Base-by-base conservation (phyloP, 2,888 invertebrate genomes). In the Oscheius sp. region DNA sequence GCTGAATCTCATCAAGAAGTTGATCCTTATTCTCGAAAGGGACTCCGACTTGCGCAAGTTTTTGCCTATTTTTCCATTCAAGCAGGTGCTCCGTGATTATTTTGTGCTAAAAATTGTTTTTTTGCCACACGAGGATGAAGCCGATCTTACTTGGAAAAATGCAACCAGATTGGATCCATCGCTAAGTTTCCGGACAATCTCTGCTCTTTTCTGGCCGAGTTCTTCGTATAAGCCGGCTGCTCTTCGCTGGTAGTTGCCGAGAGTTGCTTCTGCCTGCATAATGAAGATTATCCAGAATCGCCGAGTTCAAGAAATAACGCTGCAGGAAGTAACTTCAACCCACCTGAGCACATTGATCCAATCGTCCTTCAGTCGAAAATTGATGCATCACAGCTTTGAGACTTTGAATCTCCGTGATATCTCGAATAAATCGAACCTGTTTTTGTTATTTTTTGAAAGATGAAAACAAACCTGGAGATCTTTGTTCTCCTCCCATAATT, bases 31-130 rank as follows among this genome's bases (percentile, higher is more conserved):
- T 77, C 12, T 86, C 86, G 67, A 86, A 86, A 10, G 82, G 83
- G 31, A 84, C 76, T 1, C 86, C 86, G 71, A 86, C 83, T 65
- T 86, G 86, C 2, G 83, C 81, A 52, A 85, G 70, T 66, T 86
- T 87, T 68, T 86, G 86, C 2, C 77, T 71, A 64, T 83, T 82
- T 57, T 87, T 87, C 86, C 86, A 86, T n/a, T 84, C 82, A 46
- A 81, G 74, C 29, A 86, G 72, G 23, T 81, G 74, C 20, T 83
- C 81, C 27, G 71, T 70, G 55, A 87, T 86, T 42, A 86, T 71
- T 52, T 83, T 79, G 39, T 78, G 78, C 75, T 87, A 82, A 10
- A 84, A 3, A 3, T 25, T 12, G n/a, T 1, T 3, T 27, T 20
- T 39, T 27, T 23, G n/a, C 48, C 29, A 31, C 17, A 23, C 39